Evolutionary conservation across 2,888 invertebrate species (phyloP).

Genomic region (Rhynchonema sp.): DNA sequence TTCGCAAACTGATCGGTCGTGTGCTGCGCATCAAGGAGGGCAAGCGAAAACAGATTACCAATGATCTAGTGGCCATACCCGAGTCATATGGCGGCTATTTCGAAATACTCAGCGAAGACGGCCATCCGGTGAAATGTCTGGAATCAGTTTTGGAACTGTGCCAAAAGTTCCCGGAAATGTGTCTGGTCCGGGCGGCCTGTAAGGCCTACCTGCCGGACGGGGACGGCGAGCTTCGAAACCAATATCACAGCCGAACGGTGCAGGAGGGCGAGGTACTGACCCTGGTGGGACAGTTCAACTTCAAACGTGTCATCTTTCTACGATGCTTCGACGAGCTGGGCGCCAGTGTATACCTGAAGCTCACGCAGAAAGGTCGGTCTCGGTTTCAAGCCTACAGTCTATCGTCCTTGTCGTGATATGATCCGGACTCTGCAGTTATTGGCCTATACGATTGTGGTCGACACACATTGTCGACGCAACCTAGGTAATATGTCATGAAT

Average conservation of each 20-base stretch:
- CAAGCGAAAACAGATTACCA: slow-evolving; percentile 54
- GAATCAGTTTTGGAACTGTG: slow-evolving; percentile 67
- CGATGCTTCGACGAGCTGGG: slow-evolving; percentile 68
- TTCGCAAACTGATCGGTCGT: slow-evolving; percentile 37
- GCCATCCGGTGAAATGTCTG: slow-evolving; percentile 67
- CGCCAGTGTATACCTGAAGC: slow-evolving; percentile 56
- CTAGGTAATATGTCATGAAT: too few relatives aligned
- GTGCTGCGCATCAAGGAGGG: slow-evolving; percentile 1
- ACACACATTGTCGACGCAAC: too few relatives aligned
- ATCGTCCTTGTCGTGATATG: too few relatives aligned
- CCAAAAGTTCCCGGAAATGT: slow-evolving; percentile 16
- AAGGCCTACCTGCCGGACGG: slow-evolving; percentile 22
- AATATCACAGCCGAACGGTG: slow-evolving; percentile 9
- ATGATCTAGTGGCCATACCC: slow-evolving; percentile 67
- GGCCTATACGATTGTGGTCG: too few relatives aligned
- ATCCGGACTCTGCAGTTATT: too few relatives aligned
- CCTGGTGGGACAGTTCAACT: slow-evolving; percentile 21
- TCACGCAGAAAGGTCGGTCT: slow-evolving; percentile 54
- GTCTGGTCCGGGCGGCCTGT: slow-evolving; percentile 10
- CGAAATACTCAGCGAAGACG: slow-evolving; percentile 79
- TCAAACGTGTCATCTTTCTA: slow-evolving; percentile 38
- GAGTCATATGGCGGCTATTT: slow-evolving; percentile 65
- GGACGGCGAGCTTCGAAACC: slow-evolving; percentile 18
- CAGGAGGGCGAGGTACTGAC: slow-evolving; percentile 26
- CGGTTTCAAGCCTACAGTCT: not conserved